These are phyloP conservation scores for Urosaurus nigricauda DNA, from an alignment of 2,797 vertebrate genomes.

Conservation along the genomic window DNA sequence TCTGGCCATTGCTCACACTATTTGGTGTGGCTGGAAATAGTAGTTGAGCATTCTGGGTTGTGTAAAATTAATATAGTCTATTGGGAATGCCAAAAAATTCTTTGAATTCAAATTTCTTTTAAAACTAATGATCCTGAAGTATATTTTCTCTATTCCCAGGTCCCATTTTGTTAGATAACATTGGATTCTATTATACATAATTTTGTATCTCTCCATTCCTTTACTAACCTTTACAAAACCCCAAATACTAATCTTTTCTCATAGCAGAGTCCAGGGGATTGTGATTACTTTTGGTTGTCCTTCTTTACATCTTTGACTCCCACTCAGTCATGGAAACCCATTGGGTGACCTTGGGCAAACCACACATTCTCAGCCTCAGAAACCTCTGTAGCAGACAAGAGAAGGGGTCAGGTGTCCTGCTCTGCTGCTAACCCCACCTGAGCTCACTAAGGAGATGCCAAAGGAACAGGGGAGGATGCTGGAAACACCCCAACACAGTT, in stretches of 20 bases:
- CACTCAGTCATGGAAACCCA: neutral
- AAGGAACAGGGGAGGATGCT: no score
- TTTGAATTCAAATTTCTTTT: conserved; percentile 8
- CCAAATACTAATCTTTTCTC: neutral
- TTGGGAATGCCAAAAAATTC: neutral
- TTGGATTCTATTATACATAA: no score
- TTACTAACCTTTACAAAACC: neutral
- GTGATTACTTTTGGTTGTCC: neutral
- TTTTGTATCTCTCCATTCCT: no score
- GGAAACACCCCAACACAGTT: no score
- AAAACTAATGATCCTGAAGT: neutral
- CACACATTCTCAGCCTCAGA: no score
- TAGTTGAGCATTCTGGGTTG: neutral
- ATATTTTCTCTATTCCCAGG: neutral
- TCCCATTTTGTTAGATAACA: neutral
- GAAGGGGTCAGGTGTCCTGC: no score
- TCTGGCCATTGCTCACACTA: neutral
- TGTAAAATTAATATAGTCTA: neutral
- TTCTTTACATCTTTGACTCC: neutral
- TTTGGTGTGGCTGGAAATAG: neutral
- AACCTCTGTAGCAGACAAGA: no score
- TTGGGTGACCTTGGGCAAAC: no score
- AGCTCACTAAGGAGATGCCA: no score
- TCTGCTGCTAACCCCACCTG: no score
- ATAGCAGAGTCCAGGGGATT: neutral